Evolutionary conservation across 2,113 vertebrate species (phyloP), one percentile per base, ranked within the genome.

Genomic region (Polyodon spathula): DNA sequence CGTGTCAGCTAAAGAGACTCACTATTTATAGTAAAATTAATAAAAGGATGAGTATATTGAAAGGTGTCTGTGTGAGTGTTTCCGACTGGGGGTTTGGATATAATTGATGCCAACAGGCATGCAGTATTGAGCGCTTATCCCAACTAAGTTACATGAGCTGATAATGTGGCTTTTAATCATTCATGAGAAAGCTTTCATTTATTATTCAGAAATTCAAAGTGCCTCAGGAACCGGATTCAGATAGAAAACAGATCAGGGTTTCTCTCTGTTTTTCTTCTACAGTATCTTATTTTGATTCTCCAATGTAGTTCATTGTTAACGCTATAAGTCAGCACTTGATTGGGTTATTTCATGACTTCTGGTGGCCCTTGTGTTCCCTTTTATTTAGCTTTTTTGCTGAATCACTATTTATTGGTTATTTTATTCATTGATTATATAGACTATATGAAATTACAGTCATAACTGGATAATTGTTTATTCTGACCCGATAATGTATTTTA

Each of bases 161-260:
- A 27, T 27, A 27, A 27, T 62, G 10, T 66, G 54, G 37, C 75
- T 71, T 66, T 41, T 56, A 71, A 65, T 63, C 40, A 46, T 54
- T 60, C 62, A 64, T 67, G 56, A 70, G 64, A 53, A 69, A 67
- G 37, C 60, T 38, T 15, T 55, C 71, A 62, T 73, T 63, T 59
- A 76, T 72, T 73, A 71, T 69, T 63, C 67, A 75, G 67, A 61
- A 55, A 54, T 66, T 62, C 59, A 70, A 60, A 68, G 40, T 37
- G 54, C 27, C 27, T 27, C 51, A 52, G 59, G 56, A 15, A 15
- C 14, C 4, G 59, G 51, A 64, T 67, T 40, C 61, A 55, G 63
- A 55, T 62, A 67, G 69, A 59, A 62, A 70, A 40, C 64, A 65
- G 65, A 27, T 27, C 27, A 27, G 27, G 27, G 27, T 27, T 27